Base-by-base conservation (phyloP, 2,888 invertebrate genomes). In the Clitarchus hookeri region DNA sequence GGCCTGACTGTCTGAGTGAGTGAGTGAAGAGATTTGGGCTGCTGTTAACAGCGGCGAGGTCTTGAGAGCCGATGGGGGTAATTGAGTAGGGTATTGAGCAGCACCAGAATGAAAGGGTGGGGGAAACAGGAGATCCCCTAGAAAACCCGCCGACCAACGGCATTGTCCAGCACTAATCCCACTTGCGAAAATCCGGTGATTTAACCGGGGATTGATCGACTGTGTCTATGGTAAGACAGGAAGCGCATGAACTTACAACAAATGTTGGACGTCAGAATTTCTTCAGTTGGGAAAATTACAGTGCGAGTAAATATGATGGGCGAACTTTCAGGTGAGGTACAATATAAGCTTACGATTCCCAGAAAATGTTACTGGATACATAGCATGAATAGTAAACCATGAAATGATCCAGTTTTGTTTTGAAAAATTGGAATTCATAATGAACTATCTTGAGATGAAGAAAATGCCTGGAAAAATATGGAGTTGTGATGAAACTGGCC, bases 271-370 rank as follows among this genome's bases (percentile, higher is more conserved):
- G 27, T 82, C 36, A 44, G 23, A 82, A 82, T 82, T 82, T 82
- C 0, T 82, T 36, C 82, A 82, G 44, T 82, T 0, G 27, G 19
- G 36, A 27, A 27, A 82, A 44, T 82, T n/a, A 82, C 44, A 27
- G 82, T 82, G 82, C 27, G 6, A 82, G 82, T 82, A 82, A 82
- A 82, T 82, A 25, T 82, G 82, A 25, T 26, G 27, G 82, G 44
- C 82, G 27, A 82, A 23, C 44, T 27, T 9, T 36, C 27, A 27
- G 36, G 36, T 3, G 36, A 82, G 82, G 9, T 3, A 82, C 82
- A 27, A 27, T 27, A 36, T 82, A 13, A 82, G 36, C n/a, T 36
- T 82, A 82, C n/a, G 27, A 12, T 44, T 4, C 23, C 82, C 82
- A 82, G 82, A 82, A 27, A 82, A 82, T 27, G 2, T 82, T 16